Evolutionary conservation across 2,797 vertebrate genomes (phyloP), one percentile per base, ranked within the genome.

Genomic region (Babyrousa celebensis): DNA sequence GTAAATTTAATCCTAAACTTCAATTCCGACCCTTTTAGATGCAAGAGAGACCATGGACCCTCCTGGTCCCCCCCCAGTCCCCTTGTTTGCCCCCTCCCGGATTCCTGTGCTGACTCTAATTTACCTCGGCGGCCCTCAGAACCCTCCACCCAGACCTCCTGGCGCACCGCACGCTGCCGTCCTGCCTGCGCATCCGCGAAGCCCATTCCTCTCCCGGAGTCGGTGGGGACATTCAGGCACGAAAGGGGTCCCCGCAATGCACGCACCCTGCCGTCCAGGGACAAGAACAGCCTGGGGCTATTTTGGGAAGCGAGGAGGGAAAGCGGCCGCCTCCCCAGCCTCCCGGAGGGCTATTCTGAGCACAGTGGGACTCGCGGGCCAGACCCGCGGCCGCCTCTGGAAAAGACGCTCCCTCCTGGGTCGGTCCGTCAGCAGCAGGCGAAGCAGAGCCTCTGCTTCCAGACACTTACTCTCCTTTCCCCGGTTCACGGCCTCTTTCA

Each of bases 401-500:
- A 43, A 94, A 87, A 90, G 96, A 70, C 67, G 85, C 56, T 77
- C 96, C 52, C 84, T 93, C 62, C 65, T 6, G 71, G 82, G 96
- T 80, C 91, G 25, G 62, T 91, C 96, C 68, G n/a, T 95, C 72
- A 89, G 79, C 63, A 54, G 74, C 75, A 58, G 32, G 72, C 67
- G 74, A 10, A 94, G 68, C 84, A 89, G 89, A 91, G 63, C 68
- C 91, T 95, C 0, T 10, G 83, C 25, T 27, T 68, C 78, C 74
- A 54, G 82, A 96, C 0, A 56, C 21, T 84, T 92, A 86, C 40
- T 71, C 89, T 60, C 85, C 94, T 79, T 58, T 29, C 68, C 52
- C 27, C 92, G 94, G 96, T 96, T 97, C 67, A 25, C 0, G 40
- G 96, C 93, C 97, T 94, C 71, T 65, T 95, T 94, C 89, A 79